A percentile compares a stretch with the other conserved stretches of the same genome.
Conservation (phyloP, 2,888 invertebrate species). For the Sabatieria punctata region DNA sequence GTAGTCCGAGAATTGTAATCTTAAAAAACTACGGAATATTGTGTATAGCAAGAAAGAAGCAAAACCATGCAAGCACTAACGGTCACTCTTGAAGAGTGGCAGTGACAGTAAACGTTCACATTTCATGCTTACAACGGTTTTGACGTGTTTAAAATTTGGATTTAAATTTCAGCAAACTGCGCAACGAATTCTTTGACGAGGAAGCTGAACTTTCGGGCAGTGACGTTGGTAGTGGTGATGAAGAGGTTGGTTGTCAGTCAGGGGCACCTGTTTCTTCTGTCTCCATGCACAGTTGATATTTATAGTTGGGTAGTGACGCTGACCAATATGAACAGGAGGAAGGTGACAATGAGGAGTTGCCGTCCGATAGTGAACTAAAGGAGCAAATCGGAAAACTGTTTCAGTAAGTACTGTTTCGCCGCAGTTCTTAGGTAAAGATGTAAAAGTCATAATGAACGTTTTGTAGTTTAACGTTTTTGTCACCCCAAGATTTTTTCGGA, state of each 20-base stretch:
- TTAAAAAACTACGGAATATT: too few species aligned
- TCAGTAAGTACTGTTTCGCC: conserved; percentile 52
- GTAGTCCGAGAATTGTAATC: too few species aligned
- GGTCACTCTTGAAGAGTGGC: too few species aligned
- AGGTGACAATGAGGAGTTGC: conserved; percentile 61
- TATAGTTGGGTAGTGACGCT: neutral
- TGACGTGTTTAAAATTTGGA: too few species aligned
- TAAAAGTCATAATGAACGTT: too few species aligned
- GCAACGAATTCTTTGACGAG: conserved; percentile 57
- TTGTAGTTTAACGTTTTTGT: too few species aligned
- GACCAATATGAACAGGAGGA: conserved; percentile 49
- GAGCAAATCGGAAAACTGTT: conserved; percentile 66
- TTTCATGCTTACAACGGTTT: too few species aligned
- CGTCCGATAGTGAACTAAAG: conserved; percentile 55
- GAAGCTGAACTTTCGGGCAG: conserved; percentile 83
- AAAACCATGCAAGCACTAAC: too few species aligned
- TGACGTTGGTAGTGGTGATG: conserved; percentile 68
- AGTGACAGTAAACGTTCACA: too few species aligned
- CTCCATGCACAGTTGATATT: neutral
- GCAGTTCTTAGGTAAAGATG: too few species aligned
- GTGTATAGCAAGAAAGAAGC: too few species aligned
- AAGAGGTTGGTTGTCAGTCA: conserved; percentile 38
- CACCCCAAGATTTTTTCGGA: too few species aligned
- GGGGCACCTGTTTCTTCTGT: neutral
- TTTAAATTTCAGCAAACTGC: conserved; percentile 22